Base-by-base conservation (phyloP, 2,888 invertebrate genomes). In the Miltochrista miniata region DNA sequence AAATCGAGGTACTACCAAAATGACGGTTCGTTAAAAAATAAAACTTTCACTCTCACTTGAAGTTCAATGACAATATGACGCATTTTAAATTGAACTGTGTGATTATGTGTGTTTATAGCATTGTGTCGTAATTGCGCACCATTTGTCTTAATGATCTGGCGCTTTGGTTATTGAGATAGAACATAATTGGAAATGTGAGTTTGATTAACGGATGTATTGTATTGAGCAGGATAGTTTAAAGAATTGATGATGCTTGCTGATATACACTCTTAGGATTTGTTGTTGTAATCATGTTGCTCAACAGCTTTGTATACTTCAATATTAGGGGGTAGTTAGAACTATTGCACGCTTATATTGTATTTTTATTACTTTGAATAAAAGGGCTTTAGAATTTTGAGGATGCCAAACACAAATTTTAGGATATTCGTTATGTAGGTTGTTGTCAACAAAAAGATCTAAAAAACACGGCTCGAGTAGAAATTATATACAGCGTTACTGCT, bases 31-130 rank as follows among this genome's bases (percentile, higher is more conserved):
- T 61, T 44, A 35, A 44, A 62, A 63, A 62, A 59, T 61, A 56
- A 60, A 59, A 78, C 81, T 80, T 80, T 79, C 80, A 67, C 79
- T 60, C 36, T 45, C 35, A 12, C 43, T 13, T 43, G 69, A 73
- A 76, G 72, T 75, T 77, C 74, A 74, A 68, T 70, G 69, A 63
- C 67, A 72, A 65, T 59, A 69, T 67, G 39, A 55, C 59, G 40
- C 46, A 36, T 30, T 14, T 41, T 47, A 29, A 51, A 60, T 52
- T 56, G 54, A 49, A 49, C 29, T 45, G 55, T 36, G 50, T 54
- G 49, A 69, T 62, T 65, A 61, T 52, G 50, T 56, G 46, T 59
- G 54, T 61, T 62, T 63, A 67, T 54, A 51, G 51, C 53, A 54
- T 52, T 61, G 61, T 56, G 39, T 41, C 29, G 62, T 57, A 64